Evolutionary conservation across 2,113 vertebrate genomes (phyloP).

Genomic region (Polyodon spathula): DNA sequence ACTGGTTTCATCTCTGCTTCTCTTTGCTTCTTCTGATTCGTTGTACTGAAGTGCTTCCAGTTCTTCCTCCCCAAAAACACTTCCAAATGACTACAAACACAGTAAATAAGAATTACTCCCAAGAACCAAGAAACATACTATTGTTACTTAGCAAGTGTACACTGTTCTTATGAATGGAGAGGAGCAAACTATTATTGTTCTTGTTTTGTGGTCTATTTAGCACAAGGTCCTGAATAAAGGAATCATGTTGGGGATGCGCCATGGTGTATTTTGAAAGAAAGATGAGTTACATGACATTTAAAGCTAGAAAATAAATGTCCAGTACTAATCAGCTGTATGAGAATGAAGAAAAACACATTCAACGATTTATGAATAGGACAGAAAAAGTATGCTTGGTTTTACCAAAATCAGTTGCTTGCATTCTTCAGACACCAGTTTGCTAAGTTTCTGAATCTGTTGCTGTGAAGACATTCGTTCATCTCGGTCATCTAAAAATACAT

Average conservation of each 20-base stretch:
- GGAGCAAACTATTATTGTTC: too few species aligned
- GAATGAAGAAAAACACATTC: neutral
- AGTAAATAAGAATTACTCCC: constrained; percentile 21
- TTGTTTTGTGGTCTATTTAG: too few species aligned
- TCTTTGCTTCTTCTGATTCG: constrained; percentile 14
- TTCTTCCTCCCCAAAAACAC: constrained; percentile 42
- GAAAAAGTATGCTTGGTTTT: constrained; percentile 32
- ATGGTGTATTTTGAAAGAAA: too few species aligned
- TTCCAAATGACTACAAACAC: constrained; percentile 50
- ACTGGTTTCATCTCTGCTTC: constrained; percentile 12
- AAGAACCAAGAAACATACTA: constrained; percentile 15
- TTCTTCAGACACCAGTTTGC: constrained; percentile 63
- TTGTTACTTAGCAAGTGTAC: neutral
- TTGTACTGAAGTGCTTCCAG: constrained; percentile 34
- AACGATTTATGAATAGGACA: neutral
- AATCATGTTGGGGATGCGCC: too few species aligned
- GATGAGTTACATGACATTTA: too few species aligned
- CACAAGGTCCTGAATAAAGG: too few species aligned
- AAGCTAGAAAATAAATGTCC: too few species aligned
- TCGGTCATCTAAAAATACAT: constrained; percentile 31
- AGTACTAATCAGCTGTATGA: neutral
- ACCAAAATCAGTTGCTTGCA: constrained; percentile 47
- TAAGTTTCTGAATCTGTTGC: constrained; percentile 45
- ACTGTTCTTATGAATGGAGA: constrained; percentile 30
- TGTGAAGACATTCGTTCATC: constrained; percentile 45